A percentile compares a stretch with the other conserved stretches of the same genome.
Conservation (phyloP, 2,113 vertebrate species). For the Phodopus roborovskii region DNA sequence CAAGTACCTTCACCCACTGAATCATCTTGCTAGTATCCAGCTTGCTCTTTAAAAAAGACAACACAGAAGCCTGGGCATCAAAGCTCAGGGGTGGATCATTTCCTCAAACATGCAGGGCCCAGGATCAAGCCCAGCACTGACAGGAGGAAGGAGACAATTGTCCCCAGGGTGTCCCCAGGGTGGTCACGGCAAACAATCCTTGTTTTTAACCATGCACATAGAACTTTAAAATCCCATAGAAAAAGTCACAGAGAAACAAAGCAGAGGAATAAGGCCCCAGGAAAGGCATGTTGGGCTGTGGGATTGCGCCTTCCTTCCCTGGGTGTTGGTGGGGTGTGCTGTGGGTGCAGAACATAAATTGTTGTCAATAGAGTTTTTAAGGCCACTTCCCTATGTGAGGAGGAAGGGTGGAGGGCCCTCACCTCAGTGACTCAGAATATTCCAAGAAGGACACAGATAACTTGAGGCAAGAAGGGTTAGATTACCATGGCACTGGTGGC, state of each 20-base stretch:
- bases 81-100: background rate
- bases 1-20: background rate
- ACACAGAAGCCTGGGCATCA: background rate
- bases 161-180: too few species aligned
- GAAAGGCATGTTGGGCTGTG: background rate
- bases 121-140: background rate
- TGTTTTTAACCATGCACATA: background rate
- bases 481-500: background rate
- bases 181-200: background rate
- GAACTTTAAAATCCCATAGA: background rate
- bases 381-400: background rate
- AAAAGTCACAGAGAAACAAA: background rate
- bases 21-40: background rate
- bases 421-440: constrained; percentile 22
- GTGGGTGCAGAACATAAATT: background rate
- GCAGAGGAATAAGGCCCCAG: background rate
- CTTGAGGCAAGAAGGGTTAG: background rate
- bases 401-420: constrained; percentile 37
- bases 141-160: background rate
- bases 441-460: background rate
- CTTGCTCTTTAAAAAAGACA: background rate
- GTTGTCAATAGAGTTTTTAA: background rate
- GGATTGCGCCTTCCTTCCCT: accelerated
- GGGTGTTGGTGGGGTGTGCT: background rate
- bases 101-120: background rate